Evolutionary conservation across 2,888 invertebrate genomes (phyloP).

Genomic region (Craniophora ligustri): DNA sequence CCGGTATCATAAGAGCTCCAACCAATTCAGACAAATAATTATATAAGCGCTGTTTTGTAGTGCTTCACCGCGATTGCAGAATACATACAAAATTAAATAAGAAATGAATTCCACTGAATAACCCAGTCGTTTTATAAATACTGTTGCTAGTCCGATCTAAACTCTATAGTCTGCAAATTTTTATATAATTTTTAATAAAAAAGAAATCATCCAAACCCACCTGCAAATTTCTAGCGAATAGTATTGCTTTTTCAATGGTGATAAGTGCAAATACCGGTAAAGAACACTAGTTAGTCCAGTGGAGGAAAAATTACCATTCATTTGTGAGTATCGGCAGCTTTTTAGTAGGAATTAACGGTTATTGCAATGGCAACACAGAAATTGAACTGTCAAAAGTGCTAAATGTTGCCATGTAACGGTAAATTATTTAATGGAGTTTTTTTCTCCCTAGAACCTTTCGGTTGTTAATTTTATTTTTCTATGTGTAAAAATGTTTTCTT

Average conservation of each 20-base stretch:
- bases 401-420: slow-evolving; percentile 46
- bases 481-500: slow-evolving; percentile 23
- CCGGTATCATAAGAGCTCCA: too few species aligned
- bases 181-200: slow-evolving; percentile 4
- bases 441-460: slow-evolving; percentile 18
- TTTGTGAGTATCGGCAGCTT: slow-evolving; percentile 42
- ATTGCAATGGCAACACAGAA: slow-evolving; percentile 42
- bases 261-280: slow-evolving; percentile 27
- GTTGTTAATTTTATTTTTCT: slow-evolving; percentile 40
- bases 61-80: neutral
- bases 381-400: slow-evolving; percentile 45
- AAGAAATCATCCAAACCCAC: slow-evolving; percentile 25
- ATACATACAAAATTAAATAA: neutral
- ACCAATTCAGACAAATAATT: neutral
- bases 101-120: neutral
- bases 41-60: neutral
- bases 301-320: slow-evolving; percentile 28
- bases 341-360: slow-evolving; percentile 42
- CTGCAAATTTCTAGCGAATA: slow-evolving; percentile 14
- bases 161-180: slow-evolving; percentile 1
- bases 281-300: slow-evolving; percentile 22
- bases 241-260: slow-evolving; percentile 40
- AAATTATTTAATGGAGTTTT: slow-evolving; percentile 44
- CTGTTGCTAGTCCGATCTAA: slow-evolving; percentile 5
- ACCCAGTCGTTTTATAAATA: neutral